These are phyloP conservation scores for Chydorus sphaericus DNA, from an alignment of 2,888 invertebrate species.

Conservation along the genomic window DNA sequence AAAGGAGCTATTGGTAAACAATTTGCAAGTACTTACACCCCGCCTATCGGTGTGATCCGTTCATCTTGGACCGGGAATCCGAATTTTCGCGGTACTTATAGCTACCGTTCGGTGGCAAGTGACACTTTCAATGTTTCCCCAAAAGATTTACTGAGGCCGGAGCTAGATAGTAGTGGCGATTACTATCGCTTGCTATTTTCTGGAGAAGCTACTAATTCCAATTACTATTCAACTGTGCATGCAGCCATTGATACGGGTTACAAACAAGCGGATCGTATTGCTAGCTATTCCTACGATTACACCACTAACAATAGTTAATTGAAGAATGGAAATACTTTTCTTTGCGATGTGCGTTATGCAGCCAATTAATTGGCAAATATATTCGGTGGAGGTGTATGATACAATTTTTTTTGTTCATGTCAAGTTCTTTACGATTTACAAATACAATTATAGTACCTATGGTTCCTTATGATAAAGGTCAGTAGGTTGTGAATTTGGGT, in stretches of 20 bases:
- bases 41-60: constrained; percentile 38
- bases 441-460: too few relatives aligned
- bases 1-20: constrained; percentile 37
- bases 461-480: too few relatives aligned
- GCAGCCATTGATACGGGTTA: constrained; percentile 59
- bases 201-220: constrained; percentile 27
- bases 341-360: too few relatives aligned
- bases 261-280: constrained; percentile 51
- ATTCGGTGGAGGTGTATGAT: too few relatives aligned
- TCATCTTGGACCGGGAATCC: constrained; percentile 55
- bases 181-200: constrained; percentile 25
- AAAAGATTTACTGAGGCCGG: constrained; percentile 40
- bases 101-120: constrained; percentile 39
- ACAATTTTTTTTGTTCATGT: too few relatives aligned
- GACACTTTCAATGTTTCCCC: constrained; percentile 37
- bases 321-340: too few relatives aligned
- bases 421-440: too few relatives aligned
- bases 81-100: constrained; percentile 55
- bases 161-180: constrained; percentile 23
- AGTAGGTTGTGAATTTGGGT: too few relatives aligned
- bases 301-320: too few relatives aligned
- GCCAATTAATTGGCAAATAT: too few relatives aligned
- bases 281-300: too few relatives aligned
- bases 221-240: constrained; percentile 49
- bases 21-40: constrained; percentile 35